phyloP scores from a whole-genome alignment of 2,113 vertebrate genomes.

The Leptocoma aspasia region DNA sequence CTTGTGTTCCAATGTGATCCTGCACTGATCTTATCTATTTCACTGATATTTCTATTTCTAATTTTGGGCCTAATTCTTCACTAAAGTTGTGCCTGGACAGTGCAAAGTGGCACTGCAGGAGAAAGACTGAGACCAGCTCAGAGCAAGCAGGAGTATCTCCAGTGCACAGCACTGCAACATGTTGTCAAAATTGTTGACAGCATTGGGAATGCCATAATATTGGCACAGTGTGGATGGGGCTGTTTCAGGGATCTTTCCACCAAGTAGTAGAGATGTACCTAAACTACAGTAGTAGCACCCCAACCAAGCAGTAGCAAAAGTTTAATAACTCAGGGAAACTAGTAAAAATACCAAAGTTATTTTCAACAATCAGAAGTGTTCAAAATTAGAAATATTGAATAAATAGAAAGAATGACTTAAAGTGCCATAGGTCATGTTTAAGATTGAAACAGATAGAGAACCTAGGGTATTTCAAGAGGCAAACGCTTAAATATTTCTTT shows the following conservation, averaged over 20 bases:
- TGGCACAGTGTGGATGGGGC: neutral
- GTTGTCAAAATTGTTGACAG: neutral
- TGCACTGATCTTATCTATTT: neutral
- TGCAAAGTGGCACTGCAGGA: neutral
- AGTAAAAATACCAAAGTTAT: neutral
- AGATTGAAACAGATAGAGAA: neutral
- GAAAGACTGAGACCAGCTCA: fast-evolving
- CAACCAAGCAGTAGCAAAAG: neutral
- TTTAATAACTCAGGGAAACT: neutral
- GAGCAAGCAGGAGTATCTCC: neutral
- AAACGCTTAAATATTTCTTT: neutral
- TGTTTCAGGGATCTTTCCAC: neutral
- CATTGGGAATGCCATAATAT: fast-evolving
- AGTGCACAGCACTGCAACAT: fast-evolving
- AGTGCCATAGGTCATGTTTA: neutral
- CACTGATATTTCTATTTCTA: neutral
- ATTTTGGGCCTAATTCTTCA: neutral
- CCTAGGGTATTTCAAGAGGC: neutral
- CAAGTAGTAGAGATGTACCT: neutral
- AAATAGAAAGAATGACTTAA: neutral
- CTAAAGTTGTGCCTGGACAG: neutral
- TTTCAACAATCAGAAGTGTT: neutral
- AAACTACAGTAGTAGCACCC: neutral
- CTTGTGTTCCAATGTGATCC: neutral
- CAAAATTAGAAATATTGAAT: neutral